Evolutionary conservation across 37 sponge, comb jelly and placozoan genomes (phyloP), one percentile per base, ranked within the genome.

Genomic region (Beroe ovata): DNA sequence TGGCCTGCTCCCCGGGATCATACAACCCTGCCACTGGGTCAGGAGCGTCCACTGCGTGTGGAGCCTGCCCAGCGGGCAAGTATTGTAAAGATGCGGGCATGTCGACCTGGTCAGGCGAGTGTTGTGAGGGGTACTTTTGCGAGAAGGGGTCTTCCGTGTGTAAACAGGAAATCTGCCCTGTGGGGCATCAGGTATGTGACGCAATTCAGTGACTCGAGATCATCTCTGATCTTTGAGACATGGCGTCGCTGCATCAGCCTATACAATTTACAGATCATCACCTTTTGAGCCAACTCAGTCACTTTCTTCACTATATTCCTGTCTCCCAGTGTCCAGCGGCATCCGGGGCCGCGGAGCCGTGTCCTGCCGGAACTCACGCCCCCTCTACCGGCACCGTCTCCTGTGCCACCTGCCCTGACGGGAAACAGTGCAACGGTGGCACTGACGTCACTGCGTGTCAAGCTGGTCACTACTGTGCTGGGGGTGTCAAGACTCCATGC

Each of bases 121-220:
- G 91, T 35, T 60, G 59, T 25, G 89, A 60, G 34, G 91, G 91
- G 19, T 91, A 71, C 89, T 91, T 30, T 34, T 91, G 91, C 30
- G 19, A 20, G 36, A 1, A 2, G 23, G 91, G 89, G 23, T 60
- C 61, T 16, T 21, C 21, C n/a, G 42, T n/a, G 20, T 63, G 64
- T 26, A 21, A 89, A 40, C 33, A 77, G 23, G 41, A 8, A 42
- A 77, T 77, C 84, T 77, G 84, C 28, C 69, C 69, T 32, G 37
- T 66, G 16, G 69, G 69, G 4, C 30, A 23, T 29, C 69, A 66
- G 69, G 69, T 66, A 29, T 4, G 63, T n/a, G n/a, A n/a, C n/a
- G n/a, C n/a, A n/a, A n/a, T n/a, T n/a, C n/a, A n/a, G 60, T 21
- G 60, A 20, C 21, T 59, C 60, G 60, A 59, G 21, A 59, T 21